Conservation (phyloP, 2,113 vertebrate genomes). For the Brachyhypopomus gauderio region DNA sequence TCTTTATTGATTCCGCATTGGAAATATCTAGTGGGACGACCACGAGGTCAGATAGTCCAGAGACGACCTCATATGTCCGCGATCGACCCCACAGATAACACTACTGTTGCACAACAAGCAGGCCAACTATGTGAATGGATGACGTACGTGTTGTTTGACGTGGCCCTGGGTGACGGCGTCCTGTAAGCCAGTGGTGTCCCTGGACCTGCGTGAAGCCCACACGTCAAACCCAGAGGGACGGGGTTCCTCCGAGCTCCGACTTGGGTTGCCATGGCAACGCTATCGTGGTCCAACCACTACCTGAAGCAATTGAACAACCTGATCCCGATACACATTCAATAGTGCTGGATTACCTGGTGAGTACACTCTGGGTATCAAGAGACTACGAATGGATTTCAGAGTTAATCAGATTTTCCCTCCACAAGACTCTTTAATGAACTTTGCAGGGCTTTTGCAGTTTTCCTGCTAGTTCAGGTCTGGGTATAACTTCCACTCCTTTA, state of each 20-base stretch:
- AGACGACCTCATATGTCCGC: conserved; percentile 36
- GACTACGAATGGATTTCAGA: conserved; percentile 19
- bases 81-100: conserved; percentile 4
- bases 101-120: background rate
- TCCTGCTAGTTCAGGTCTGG: background rate
- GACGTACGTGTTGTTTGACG: conserved; percentile 1
- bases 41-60: conserved; percentile 62
- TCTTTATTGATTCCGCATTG: conserved; percentile 74
- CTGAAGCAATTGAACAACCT: conserved; percentile 78
- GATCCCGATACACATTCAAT: conserved; percentile 76
- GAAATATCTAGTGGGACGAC: conserved; percentile 64
- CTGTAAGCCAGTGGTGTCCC: conserved; percentile 42
- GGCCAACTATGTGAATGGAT: conserved; percentile 19
- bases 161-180: background rate
- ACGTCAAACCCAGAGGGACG: conserved; percentile 39
- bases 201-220: conserved; percentile 42
- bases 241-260: conserved; percentile 65
- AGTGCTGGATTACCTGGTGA: conserved; percentile 71
- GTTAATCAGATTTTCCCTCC: background rate
- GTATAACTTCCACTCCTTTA: background rate
- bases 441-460: background rate
- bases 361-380: conserved; percentile 1
- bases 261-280: conserved; percentile 75
- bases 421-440: conserved; percentile 4
- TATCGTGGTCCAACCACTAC: conserved; percentile 77